Evolutionary conservation across 2,888 invertebrate species (phyloP), one percentile per base, ranked within the genome.

Genomic region (Pegoplata infirma): DNA sequence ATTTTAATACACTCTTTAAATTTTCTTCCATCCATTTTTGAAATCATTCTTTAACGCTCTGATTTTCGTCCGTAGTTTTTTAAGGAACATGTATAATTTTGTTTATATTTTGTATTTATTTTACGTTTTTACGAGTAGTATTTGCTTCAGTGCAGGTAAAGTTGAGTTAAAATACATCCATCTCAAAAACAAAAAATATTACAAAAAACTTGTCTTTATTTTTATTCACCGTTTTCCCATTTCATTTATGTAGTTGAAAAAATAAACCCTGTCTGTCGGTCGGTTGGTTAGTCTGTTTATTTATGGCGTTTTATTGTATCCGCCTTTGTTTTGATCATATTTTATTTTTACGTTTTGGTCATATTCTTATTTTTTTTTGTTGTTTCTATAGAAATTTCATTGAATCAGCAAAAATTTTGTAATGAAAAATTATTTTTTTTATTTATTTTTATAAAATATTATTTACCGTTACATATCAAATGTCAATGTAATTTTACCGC

Each of bases 331-430:
- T 66, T 71, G 59, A 51, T 64, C 64, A 40, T 61, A 6, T 14
- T 16, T 32, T n/a, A n/a, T n/a, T 21, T 56, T 53, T 23, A 49
- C 28, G 8, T 61, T 51, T 53, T 21, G 46, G 14, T 73, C 49
- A 53, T 4, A 32, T 64, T 68, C 19, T 40, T 58, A 68, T 69
- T 76, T 32, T 23, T 32, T 53, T 47, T 47, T 61, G 25, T 53
- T 40, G 47, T 47, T 74, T 74, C 69, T 55, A 49, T 8, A 74
- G 69, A 78, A 78, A 25, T 59, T 61, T 61, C 61, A 74, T 66
- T 78, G 74, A 78, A 78, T 78, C 78, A 78, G 74, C 78, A 55
- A 78, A 59, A 74, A 74, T 32, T 16, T 17, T 47, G 47, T 21
- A 32, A 63, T 68, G 21, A 19, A 32, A 47, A 28, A 55, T 58